Evolutionary conservation across 2,113 vertebrate genomes (phyloP).

Genomic region (Entelurus aequoreus): DNA sequence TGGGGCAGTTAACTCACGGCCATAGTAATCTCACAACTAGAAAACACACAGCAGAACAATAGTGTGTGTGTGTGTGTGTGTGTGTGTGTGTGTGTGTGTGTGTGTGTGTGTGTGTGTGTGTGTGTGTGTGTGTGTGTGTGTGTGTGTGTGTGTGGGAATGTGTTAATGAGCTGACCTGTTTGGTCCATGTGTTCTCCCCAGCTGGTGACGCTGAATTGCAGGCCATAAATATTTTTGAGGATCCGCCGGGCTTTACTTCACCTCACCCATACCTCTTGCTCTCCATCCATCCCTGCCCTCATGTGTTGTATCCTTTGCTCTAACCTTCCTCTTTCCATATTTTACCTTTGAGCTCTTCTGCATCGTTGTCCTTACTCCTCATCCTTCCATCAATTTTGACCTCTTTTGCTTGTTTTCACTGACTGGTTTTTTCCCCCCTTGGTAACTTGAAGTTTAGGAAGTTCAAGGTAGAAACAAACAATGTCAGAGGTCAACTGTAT

Average conservation of each 20-base stretch:
- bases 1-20: conserved; percentile 15
- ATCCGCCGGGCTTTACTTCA: conserved; percentile 44
- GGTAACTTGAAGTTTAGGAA: not conserved
- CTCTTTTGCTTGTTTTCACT: not conserved
- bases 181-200: conserved; percentile 71
- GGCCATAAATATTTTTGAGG: conserved; percentile 64
- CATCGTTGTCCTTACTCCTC: conserved; percentile 7
- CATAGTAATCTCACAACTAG: conserved; percentile 22
- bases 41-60: conserved; percentile 35
- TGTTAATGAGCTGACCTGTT: conserved; percentile 73
- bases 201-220: conserved; percentile 59
- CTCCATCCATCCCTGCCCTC: conserved; percentile 17
- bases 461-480: not conserved
- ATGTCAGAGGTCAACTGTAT: not conserved
- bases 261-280: conserved; percentile 23
- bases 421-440: not conserved
- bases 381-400: conserved; percentile 5
- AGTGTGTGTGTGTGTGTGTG: conserved; percentile 32
- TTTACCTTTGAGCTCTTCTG: conserved; percentile 13
- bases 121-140: conserved; percentile 32
- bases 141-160: conserved; percentile 39
- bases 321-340: conserved; percentile 19
- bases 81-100: conserved; percentile 36
- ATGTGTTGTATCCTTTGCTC: conserved; percentile 26
- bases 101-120: conserved; percentile 33